Evolutionary conservation across 2,113 vertebrate genomes (phyloP).

Genomic region (Lethenteron camtschaticum): DNA sequence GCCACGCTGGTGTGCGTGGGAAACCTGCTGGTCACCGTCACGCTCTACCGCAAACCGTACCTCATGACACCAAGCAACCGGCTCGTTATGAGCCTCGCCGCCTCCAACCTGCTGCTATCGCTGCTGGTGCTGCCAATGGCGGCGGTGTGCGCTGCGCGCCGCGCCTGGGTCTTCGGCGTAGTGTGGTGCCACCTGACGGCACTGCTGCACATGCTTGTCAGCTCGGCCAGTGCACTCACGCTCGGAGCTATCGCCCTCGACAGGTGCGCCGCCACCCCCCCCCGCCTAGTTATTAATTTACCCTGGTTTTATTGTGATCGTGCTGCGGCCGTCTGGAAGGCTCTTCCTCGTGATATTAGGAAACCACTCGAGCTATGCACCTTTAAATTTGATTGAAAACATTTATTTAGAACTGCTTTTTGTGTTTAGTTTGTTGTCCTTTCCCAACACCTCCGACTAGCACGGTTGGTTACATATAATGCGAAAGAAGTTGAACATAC

Average conservation of each 20-base stretch:
- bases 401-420: too few species aligned
- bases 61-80: slow-evolving; percentile 93
- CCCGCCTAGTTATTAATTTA: not conserved
- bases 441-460: too few species aligned
- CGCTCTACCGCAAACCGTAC: slow-evolving; percentile 72
- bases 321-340: too few species aligned
- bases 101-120: slow-evolving; percentile 76
- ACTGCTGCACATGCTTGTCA: slow-evolving; percentile 80
- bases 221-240: slow-evolving; percentile 92
- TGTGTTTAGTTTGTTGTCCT: too few species aligned
- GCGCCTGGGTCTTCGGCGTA: slow-evolving; percentile 82
- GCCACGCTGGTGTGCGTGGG: slow-evolving; percentile 60
- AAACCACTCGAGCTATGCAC: too few species aligned
- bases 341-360: too few species aligned
- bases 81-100: slow-evolving; percentile 89
- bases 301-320: too few species aligned
- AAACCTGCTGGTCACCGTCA: slow-evolving; percentile 61
- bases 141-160: slow-evolving; percentile 49
- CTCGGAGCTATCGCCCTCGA: slow-evolving; percentile 81
- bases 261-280: slow-evolving; percentile 29
- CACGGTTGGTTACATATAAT: too few species aligned
- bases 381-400: too few species aligned
- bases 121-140: slow-evolving; percentile 74
- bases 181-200: slow-evolving; percentile 98
- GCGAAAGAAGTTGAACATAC: too few species aligned